Percentiles rank a stretch among this genome's conserved stretches.
Conservation (phyloP, 2,797 vertebrate species). For the Halcyon chelicuti region DNA sequence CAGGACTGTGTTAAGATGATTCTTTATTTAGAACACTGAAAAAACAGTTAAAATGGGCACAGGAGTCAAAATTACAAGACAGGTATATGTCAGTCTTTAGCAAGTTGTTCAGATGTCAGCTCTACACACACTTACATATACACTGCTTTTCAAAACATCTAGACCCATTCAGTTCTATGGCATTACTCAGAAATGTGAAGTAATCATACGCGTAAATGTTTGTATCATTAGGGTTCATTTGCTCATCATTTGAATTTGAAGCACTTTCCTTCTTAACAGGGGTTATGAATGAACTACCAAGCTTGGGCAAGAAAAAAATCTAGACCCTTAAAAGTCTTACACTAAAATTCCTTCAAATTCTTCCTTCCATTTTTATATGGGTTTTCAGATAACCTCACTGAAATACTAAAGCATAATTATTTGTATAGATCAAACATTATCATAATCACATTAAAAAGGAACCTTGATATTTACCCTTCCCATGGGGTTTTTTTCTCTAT, state of each 20-base stretch:
- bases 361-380: neutral
- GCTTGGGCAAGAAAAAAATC: neutral
- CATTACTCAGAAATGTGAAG: neutral
- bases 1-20: conserved; percentile 72
- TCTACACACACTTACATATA: neutral
- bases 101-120: neutral
- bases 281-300: neutral
- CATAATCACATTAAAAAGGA: neutral
- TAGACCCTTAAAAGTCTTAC: neutral
- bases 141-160: neutral
- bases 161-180: neutral
- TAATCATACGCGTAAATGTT: neutral
- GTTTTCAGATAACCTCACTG: neutral
- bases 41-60: conserved; percentile 11
- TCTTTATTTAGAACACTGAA: conserved; percentile 62
- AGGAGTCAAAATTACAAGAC: conserved; percentile 20
- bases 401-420: neutral
- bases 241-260: neutral
- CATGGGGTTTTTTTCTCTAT: neutral
- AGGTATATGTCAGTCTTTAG: neutral
- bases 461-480: neutral
- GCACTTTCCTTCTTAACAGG: neutral
- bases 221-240: neutral
- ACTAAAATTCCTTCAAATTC: neutral
- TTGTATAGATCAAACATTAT: neutral